Evolutionary conservation across 1,140 invertebrate species (phyloP).

Genomic region (Conopomorpha cramerella): DNA sequence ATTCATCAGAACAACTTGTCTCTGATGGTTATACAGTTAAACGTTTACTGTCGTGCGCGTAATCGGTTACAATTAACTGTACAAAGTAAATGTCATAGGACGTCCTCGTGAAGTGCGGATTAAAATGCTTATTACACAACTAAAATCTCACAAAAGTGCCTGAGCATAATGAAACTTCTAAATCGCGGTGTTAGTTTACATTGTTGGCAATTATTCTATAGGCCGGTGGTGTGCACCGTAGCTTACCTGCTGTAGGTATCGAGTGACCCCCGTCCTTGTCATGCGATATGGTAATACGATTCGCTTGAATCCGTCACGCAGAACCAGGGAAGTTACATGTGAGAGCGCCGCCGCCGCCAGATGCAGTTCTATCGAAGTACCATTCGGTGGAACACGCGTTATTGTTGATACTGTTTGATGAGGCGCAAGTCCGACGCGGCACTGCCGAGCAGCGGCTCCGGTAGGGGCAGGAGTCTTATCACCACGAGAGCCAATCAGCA

Average conservation of each 20-base stretch:
- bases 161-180: neutral
- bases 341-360: slow-evolving; percentile 12
- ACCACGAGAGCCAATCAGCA: slow-evolving; percentile 39
- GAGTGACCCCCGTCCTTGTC: slow-evolving; percentile 34
- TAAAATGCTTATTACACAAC: too few species aligned
- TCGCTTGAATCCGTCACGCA: slow-evolving; percentile 25
- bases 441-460: slow-evolving; percentile 11
- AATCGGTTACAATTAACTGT: neutral
- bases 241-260: slow-evolving; percentile 46
- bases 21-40: too few species aligned
- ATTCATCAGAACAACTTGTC: neutral
- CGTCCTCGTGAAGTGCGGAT: neutral
- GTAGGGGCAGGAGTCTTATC: slow-evolving; percentile 36
- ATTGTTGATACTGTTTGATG: slow-evolving; percentile 14
- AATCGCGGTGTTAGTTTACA: too few species aligned
- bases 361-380: slow-evolving; percentile 20
- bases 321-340: slow-evolving; percentile 27
- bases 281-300: slow-evolving; percentile 42
- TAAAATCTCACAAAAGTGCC: too few species aligned
- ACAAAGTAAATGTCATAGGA: neutral
- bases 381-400: slow-evolving; percentile 22
- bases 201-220: slow-evolving; percentile 10
- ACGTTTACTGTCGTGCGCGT: neutral
- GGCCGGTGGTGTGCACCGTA: slow-evolving; percentile 37
- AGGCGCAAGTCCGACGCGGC: slow-evolving; percentile 30